These are phyloP conservation scores for Gymnoscopelus braueri DNA, from an alignment of 2,797 vertebrate species.

Conservation along the genomic window DNA sequence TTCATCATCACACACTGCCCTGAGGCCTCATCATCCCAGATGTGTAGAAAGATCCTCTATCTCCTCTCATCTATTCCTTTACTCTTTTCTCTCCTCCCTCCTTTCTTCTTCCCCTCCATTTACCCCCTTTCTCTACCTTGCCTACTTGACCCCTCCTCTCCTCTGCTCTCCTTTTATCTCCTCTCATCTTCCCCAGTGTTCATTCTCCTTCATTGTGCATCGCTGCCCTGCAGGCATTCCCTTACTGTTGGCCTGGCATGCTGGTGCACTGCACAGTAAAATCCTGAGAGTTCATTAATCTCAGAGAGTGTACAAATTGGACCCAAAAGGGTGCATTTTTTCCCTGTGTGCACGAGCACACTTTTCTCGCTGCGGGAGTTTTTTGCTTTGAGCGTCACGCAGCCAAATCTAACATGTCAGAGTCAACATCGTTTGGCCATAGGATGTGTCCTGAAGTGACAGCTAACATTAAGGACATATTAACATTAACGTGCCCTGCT, in stretches of 20 bases:
- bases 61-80: slow-evolving; percentile 4
- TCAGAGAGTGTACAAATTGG: no score
- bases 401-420: slow-evolving; percentile 72
- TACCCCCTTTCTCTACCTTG: slow-evolving; percentile 23
- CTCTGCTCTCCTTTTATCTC: slow-evolving; percentile 42
- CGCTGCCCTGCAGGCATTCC: slow-evolving; percentile 63
- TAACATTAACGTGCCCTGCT: slow-evolving; percentile 61
- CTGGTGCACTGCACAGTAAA: slow-evolving; percentile 40
- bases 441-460: slow-evolving; percentile 69
- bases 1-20: neutral
- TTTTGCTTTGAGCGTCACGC: slow-evolving; percentile 52
- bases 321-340: neutral
- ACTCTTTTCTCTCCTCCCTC: slow-evolving; percentile 2
- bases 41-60: slow-evolving; percentile 12
- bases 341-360: no score
- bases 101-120: slow-evolving; percentile 57
- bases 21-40: neutral
- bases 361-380: slow-evolving; percentile 18
- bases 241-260: slow-evolving; percentile 59
- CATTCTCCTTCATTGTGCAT: slow-evolving; percentile 66
- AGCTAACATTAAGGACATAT: slow-evolving; percentile 60
- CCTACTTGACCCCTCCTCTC: slow-evolving; percentile 29
- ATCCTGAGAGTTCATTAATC: neutral
- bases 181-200: slow-evolving; percentile 35
- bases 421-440: slow-evolving; percentile 67